A percentile compares a stretch with the other conserved stretches of the same genome.
phyloP scores from a whole-genome alignment of 2,797 vertebrate genomes.

The Rhynchotus rufescens region DNA sequence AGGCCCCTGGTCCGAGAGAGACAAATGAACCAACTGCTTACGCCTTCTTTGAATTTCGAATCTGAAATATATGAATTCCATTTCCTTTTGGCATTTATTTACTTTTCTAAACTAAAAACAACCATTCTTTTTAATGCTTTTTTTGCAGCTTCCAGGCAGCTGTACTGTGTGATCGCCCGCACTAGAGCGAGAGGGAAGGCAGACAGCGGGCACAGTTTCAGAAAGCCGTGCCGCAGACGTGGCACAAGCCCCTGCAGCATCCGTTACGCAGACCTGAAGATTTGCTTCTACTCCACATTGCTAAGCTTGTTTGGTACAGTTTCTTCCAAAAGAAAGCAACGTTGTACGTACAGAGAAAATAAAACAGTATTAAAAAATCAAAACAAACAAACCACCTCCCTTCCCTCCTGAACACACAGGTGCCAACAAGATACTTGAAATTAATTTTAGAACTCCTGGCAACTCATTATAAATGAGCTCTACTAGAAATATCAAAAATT shows the following conservation, averaged over 20 bases:
- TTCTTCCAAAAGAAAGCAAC: background rate
- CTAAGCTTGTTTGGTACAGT: background rate
- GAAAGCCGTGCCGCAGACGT: background rate
- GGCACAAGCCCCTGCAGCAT: background rate
- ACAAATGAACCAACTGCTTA: background rate
- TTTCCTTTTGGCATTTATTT: background rate
- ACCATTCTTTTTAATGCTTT: background rate
- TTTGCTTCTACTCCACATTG: background rate
- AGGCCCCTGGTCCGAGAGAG: background rate
- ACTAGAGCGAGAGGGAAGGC: background rate
- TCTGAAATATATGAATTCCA: background rate
- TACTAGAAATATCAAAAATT: background rate
- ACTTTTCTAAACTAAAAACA: background rate
- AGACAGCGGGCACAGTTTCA: background rate
- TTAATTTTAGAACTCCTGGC: background rate
- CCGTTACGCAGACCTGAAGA: background rate
- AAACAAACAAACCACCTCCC: background rate
- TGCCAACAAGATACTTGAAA: background rate
- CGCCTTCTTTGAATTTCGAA: background rate
- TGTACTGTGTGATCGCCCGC: background rate
- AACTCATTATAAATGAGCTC: background rate
- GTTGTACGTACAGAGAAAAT: background rate
- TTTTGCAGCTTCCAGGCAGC: background rate
- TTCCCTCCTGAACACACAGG: background rate
- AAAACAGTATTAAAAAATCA: background rate